Evolutionary conservation across 2,113 vertebrate genomes (phyloP), one percentile per base, ranked within the genome.

Genomic region (Oncorhynchus gorbuscha): DNA sequence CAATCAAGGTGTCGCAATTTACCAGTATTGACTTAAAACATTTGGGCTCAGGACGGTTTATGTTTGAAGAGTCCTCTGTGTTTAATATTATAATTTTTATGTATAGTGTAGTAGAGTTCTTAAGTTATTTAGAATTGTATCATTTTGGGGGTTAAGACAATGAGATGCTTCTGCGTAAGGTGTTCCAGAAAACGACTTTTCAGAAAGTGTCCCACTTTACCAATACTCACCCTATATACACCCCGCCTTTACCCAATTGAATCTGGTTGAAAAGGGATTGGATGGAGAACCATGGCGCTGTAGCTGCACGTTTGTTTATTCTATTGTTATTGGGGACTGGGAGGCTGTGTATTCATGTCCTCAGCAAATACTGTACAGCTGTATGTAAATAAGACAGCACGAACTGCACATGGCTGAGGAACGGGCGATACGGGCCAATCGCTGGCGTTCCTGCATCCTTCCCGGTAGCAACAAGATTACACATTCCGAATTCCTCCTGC

Each of bases 361-460:
- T 39, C 82, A 65, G 71, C 69, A 74, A 80, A 71, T 81, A 84
- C 80, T 59, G 81, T 85, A 82, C 85, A 87, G 85, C 85, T 87
- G 85, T 87, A 87, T 87, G 85, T 77, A 83, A 87, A 87, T 85
- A 72, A 32, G 80, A 62, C 69, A 64, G 78, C 35, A 72, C 80
- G 68, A 72, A 80, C 72, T 70, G 81, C 85, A 87, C 83, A 80
- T 83, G 85, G 80, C 78, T 75, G 35, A 35, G 35, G 35, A 18
- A 76, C 78, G 82, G 71, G 71, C 59, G 49, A 49, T 76, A 20
- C 51, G 28, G 64, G 49, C 85, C 85, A 85, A 85, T 87, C 83
- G 75, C 35, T 51, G 73, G 32, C 39, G 70, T 59, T 62, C 65
- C 58, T 45, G 73, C 64, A 64, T 72, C 61, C 66, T 71, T 73